Evolutionary conservation across 2,113 vertebrate species (phyloP).

Genomic region (Sebastes fasciatus): DNA sequence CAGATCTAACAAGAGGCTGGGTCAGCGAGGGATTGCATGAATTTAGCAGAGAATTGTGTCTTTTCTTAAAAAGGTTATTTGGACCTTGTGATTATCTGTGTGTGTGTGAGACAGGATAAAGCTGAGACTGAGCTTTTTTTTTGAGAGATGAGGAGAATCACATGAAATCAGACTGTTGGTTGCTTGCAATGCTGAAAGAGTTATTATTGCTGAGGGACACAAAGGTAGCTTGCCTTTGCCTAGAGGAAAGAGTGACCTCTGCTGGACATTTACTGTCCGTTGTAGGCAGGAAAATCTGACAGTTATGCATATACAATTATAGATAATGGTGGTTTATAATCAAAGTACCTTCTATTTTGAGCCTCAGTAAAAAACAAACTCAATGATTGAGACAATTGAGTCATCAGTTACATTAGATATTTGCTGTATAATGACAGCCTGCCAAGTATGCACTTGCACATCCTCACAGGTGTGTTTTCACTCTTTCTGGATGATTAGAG

Average conservation of each 20-base stretch:
- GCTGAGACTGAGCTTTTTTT: background rate
- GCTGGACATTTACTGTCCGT: constrained; percentile 28
- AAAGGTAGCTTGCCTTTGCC: background rate
- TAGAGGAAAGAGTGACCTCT: constrained; percentile 63
- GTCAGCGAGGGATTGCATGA: background rate
- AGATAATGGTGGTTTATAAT: background rate
- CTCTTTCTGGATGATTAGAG: background rate
- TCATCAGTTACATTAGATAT: fast-evolving
- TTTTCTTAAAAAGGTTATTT: constrained; percentile 3
- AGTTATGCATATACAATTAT: background rate
- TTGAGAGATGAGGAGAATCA: constrained; percentile 6
- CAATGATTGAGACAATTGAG: background rate
- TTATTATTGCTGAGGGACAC: background rate
- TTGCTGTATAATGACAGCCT: background rate
- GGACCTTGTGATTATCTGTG: background rate
- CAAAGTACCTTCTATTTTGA: background rate
- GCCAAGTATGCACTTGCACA: background rate
- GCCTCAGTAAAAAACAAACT: background rate
- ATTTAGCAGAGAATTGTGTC: background rate
- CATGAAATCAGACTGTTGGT: constrained; percentile 17
- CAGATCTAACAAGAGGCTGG: background rate
- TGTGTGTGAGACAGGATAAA: background rate
- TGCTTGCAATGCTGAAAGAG: background rate
- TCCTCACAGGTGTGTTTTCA: too few species aligned
- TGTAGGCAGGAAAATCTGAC: background rate